These are phyloP conservation scores for Leucania comma DNA, from an alignment of 2,888 invertebrate species.

Conservation along the genomic window DNA sequence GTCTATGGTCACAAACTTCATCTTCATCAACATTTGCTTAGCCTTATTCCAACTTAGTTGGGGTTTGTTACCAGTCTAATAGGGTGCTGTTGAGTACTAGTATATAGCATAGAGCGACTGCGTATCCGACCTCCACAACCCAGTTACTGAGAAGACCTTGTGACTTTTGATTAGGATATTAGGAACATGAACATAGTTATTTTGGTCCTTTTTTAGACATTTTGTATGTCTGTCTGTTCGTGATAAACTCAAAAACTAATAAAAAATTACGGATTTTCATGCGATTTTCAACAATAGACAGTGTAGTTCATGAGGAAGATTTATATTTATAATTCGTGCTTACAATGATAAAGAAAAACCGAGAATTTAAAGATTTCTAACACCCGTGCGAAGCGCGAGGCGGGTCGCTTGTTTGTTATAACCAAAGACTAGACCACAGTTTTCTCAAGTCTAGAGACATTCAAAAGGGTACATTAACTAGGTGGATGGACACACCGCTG, in stretches of 20 bases:
- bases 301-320: too few relatives aligned
- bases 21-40: background rate
- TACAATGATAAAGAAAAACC: too few relatives aligned
- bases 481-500: constrained; percentile 3
- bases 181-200: background rate
- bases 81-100: background rate
- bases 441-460: background rate
- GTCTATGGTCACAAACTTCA: background rate
- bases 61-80: background rate
- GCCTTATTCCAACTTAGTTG: background rate
- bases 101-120: background rate
- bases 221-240: too few relatives aligned
- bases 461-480: background rate
- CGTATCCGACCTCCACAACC: background rate
- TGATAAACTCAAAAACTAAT: too few relatives aligned
- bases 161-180: background rate
- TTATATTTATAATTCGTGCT: too few relatives aligned
- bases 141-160: background rate
- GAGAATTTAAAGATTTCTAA: too few relatives aligned
- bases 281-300: too few relatives aligned
- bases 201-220: too few relatives aligned
- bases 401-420: background rate
- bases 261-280: too few relatives aligned
- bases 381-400: too few relatives aligned
- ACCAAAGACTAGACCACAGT: background rate